Conservation (phyloP, 2,888 invertebrate species). For the Allolobophora icterica region DNA sequence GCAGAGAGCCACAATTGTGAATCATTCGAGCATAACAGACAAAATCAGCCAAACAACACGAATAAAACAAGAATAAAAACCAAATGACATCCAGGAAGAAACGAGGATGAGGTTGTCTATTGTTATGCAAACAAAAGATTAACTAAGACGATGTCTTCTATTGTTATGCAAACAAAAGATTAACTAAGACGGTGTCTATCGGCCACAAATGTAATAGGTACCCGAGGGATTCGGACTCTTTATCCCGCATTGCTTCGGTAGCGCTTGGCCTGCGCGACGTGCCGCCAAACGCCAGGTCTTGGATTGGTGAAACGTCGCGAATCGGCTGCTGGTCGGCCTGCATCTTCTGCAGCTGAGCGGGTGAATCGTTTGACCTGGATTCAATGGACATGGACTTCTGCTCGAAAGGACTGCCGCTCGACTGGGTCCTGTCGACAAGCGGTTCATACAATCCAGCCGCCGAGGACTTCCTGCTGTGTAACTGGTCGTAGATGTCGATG, state of each 20-base stretch:
- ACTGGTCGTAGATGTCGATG: not conserved
- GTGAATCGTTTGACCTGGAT: not conserved
- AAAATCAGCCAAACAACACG: not conserved
- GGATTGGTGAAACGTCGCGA: not conserved
- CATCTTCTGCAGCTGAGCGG: not conserved
- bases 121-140: not conserved
- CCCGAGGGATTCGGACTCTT: not conserved
- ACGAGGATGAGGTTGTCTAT: not conserved
- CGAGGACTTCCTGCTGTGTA: slow-evolving; percentile 19
- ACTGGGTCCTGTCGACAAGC: not conserved
- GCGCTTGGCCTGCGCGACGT: too few species aligned
- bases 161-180: not conserved
- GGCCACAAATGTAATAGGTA: not conserved
- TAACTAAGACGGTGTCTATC: not conserved
- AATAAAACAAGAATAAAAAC: slow-evolving; percentile 5
- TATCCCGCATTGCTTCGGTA: not conserved
- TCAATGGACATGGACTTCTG: not conserved
- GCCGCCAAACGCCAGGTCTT: not conserved
- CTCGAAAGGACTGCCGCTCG: not conserved
- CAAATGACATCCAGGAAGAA: not conserved
- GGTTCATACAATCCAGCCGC: not conserved
- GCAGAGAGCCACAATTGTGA: not conserved
- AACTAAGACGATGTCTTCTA: not conserved
- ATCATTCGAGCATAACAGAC: not conserved
- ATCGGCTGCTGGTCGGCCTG: not conserved